Evolutionary conservation across 1,140 invertebrate genomes (phyloP), one percentile per base, ranked within the genome.

Genomic region (Orussus abietinus): DNA sequence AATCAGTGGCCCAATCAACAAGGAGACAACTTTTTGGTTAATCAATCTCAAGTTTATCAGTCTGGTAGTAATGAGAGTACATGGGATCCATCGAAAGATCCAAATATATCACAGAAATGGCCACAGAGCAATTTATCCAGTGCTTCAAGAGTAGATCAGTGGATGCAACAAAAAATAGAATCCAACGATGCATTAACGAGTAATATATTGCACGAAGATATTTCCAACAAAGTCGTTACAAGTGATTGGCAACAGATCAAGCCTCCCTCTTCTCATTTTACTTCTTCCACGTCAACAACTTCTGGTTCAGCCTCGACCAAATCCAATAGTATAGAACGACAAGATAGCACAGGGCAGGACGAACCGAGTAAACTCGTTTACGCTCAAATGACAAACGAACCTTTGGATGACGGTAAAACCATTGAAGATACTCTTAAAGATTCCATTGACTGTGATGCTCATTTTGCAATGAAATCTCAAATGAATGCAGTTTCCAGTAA

Each of bases 211-310:
- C 52, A 51, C 12, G 47, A 58, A 37, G 41, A 47, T 28, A 51
- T 38, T 17, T 10, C 14, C 19, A 6, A 14, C 20, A 21, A 35
- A n/a, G 37, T 40, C 11, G 28, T 39, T 1, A 6, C 30, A 1
- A 56, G 48, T 28, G 60, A 64, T 0, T 60, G 64, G 62, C 57
- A 64, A 18, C 58, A 55, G 17, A 46, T 45, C 29, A 52, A 52
- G 38, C 25, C 47, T 1, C 21, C 47, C 6, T 10, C 55, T 1
- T 42, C 51, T 5, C 53, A 55, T 28, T 55, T 62, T 15, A 34
- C 47, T 33, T 49, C 34, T 7, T 20, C 52, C 1, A 49, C 46
- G 3, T 46, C 52, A 6, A 50, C 45, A 5, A 38, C 31, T 21
- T 53, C 47, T 10, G 50, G 50, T 6, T 49, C 53, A 28, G 34